Base-by-base conservation (phyloP, 1,140 invertebrate genomes). In the Trinorchestia longiramus region DNA sequence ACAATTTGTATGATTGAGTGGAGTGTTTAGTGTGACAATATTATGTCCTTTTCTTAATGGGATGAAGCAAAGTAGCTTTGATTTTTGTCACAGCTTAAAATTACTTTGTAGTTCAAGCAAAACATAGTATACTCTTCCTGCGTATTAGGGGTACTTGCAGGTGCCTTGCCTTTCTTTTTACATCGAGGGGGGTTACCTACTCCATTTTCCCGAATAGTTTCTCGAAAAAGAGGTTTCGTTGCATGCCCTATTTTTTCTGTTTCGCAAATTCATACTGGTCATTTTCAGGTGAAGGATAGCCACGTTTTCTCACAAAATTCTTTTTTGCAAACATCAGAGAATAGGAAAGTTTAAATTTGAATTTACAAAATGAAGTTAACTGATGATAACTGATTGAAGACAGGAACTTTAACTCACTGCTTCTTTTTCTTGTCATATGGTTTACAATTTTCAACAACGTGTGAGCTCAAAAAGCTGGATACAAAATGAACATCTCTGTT, bases 11-110 rank as follows among this genome's bases (percentile, higher is more conserved):
- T 8, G 6, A 19, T 6, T 8, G 47, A 53, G 6, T 53, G 47
- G 19, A 6, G 19, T 19, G 6, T 53, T 19, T 19, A 6, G 47
- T 53, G 47, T 6, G 47, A 53, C 19, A 8, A 19, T 53, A 8
- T 6, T 53, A 53, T 8, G n/a, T n/a, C n/a, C n/a, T n/a, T n/a
- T 77, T 40, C 36, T 87, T 87, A 42, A 44, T 95, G 95, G 43
- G 95, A 95, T 90, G 15, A 19, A 91, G n/a, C 41, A 88, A 95
- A 95, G 95, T 57, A 95, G 47, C 92, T 95, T 23, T 41, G 43
- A 23, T 95, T 47, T 42, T 95, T 95, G n/a, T 95, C 95, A 28
- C 95, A 95, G 53, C 53, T 95, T 41, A 95, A 95, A 62, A n/a
- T n/a, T n/a, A n/a, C 92, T 23, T 77, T 36, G 42, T 57, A 95